Conservation (phyloP, 1,140 invertebrate genomes). For the Coelopa frigida region DNA sequence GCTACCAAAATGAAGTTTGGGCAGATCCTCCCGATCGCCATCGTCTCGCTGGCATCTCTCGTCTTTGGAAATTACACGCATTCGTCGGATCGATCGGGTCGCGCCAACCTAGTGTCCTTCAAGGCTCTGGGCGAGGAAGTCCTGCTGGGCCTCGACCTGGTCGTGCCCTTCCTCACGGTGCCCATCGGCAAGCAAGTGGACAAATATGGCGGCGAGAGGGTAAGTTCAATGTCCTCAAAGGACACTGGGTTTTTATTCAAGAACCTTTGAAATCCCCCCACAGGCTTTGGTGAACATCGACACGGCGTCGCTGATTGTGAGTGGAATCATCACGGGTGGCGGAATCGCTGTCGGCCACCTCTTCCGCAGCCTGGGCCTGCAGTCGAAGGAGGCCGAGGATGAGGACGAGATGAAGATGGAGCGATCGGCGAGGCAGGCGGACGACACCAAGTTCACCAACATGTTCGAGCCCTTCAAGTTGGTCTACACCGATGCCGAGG, state of each 20-base stretch:
- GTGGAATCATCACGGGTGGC: constrained; percentile 24
- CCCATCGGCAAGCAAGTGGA: constrained; percentile 22
- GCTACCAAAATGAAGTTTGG: too few relatives aligned
- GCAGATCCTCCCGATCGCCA: too few relatives aligned
- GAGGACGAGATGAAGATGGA: constrained; percentile 9
- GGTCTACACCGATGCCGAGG: constrained; percentile 29
- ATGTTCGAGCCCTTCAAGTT: constrained; percentile 32
- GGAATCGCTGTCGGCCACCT: constrained; percentile 24
- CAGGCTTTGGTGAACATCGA: constrained; percentile 25
- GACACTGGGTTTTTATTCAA: too few relatives aligned
- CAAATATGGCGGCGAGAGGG: constrained; percentile 7
- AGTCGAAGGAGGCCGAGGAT: background rate
- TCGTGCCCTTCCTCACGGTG: constrained; percentile 34
- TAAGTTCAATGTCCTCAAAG: background rate
- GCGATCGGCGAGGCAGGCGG: background rate
- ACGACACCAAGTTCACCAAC: constrained; percentile 3
- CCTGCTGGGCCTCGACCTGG: constrained; percentile 28
- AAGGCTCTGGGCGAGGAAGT: constrained; percentile 27
- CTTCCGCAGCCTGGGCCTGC: constrained; percentile 24
- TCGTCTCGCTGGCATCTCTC: too few relatives aligned
- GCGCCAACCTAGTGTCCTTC: constrained; percentile 25
- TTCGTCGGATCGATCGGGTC: background rate
- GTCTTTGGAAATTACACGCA: too few relatives aligned
- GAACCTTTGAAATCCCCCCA: too few relatives aligned
- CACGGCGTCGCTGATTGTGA: constrained; percentile 26